Percentiles rank a stretch among this genome's conserved stretches.
phyloP scores from a whole-genome alignment of 2,797 vertebrate genomes.

The Denticeps clupeoides region DNA sequence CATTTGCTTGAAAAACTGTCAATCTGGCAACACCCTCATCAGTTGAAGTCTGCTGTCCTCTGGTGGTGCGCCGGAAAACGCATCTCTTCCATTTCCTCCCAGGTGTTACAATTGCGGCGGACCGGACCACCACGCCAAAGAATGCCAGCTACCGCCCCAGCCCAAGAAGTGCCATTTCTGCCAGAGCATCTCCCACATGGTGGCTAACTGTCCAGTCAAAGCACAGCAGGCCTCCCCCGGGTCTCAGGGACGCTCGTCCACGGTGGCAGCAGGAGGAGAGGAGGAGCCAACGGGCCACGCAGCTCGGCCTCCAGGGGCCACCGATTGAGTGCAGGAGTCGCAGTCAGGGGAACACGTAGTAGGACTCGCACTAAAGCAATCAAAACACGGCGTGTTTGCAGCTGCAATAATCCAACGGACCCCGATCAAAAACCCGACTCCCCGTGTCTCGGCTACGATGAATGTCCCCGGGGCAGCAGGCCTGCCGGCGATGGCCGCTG shows the following conservation, averaged over 20 bases:
- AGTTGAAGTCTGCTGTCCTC: conserved; percentile 27
- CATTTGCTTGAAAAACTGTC: too few relatives aligned
- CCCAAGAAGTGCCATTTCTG: conserved; percentile 91
- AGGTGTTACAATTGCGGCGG: conserved; percentile 88
- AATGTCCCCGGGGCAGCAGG: too few relatives aligned
- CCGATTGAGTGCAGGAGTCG: conserved; percentile 33
- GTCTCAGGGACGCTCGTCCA: conserved; percentile 63
- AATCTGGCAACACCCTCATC: too few relatives aligned
- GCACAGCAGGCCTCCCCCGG: conserved; percentile 63
- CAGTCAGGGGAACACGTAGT: conserved; percentile 29
- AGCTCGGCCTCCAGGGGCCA: conserved; percentile 46
- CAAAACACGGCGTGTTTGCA: conserved; percentile 27
- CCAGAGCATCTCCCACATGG: conserved; percentile 84
- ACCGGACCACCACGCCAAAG: conserved; percentile 84
- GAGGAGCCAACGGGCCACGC: conserved; percentile 55
- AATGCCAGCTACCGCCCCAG: conserved; percentile 84
- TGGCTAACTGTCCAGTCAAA: conserved; percentile 74
- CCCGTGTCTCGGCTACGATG: too few relatives aligned
- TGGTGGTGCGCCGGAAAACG: too few relatives aligned
- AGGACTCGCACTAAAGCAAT: conserved; percentile 46
- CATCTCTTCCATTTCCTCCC: not conserved
- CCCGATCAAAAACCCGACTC: too few relatives aligned
- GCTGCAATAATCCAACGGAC: conserved; percentile 18
- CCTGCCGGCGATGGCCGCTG: too few relatives aligned
- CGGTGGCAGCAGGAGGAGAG: conserved; percentile 60